A percentile compares a stretch with the other conserved stretches of the same genome.
These are phyloP conservation scores for Hyles euphorbiae DNA, from an alignment of 1,140 invertebrate genomes.

Conservation along the genomic window DNA sequence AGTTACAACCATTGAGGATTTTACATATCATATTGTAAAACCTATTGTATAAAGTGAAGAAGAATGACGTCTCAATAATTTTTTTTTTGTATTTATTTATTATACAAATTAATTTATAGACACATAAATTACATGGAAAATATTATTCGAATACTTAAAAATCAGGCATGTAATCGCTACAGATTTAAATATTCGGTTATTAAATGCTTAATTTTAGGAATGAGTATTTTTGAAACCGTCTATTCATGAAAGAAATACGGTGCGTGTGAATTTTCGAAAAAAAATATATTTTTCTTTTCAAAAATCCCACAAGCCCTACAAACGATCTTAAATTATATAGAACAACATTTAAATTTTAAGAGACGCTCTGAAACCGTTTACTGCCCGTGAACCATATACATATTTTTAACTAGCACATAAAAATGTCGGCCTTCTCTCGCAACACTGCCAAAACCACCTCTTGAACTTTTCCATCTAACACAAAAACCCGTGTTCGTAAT, in stretches of 20 bases:
- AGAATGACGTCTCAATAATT: slow-evolving; percentile 71
- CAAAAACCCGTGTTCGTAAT: slow-evolving; percentile 1
- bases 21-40: slow-evolving; percentile 77
- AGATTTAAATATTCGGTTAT: slow-evolving; percentile 70
- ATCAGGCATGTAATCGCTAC: slow-evolving; percentile 72
- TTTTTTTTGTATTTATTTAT: slow-evolving; percentile 71
- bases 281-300: slow-evolving; percentile 10
- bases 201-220: slow-evolving; percentile 68
- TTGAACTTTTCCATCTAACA: slow-evolving; percentile 1
- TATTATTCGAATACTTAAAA: slow-evolving; percentile 68
- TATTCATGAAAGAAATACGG: slow-evolving; percentile 44
- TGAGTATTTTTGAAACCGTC: slow-evolving; percentile 60
- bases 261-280: slow-evolving; percentile 2
- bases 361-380: slow-evolving; percentile 57
- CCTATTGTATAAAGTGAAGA: slow-evolving; percentile 76
- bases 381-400: too few species aligned
- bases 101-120: slow-evolving; percentile 73
- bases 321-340: slow-evolving; percentile 56
- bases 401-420: too few species aligned
- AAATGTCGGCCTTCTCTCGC: too few species aligned
- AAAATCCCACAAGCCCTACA: slow-evolving; percentile 16
- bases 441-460: background rate
- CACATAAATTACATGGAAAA: slow-evolving; percentile 73
- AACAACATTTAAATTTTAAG: slow-evolving; percentile 70
- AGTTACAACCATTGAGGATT: slow-evolving; percentile 77